Percentiles rank a stretch among this genome's conserved stretches.
Conservation (phyloP, 2,797 vertebrate species). For the Takifugu rubripes region DNA sequence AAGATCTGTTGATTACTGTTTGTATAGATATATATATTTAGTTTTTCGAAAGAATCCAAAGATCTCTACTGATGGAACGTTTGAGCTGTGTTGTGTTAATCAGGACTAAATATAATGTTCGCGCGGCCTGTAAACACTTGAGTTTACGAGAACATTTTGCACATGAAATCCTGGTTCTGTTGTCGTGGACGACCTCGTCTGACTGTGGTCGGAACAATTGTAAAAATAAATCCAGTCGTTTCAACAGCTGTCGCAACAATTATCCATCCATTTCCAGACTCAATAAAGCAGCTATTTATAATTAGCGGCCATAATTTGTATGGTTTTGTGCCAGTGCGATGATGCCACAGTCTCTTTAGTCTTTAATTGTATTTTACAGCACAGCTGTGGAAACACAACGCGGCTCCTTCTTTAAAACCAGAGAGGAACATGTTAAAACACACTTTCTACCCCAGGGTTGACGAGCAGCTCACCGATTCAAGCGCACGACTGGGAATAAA, state of each 20-base stretch:
- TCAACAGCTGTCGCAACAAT: conserved; percentile 29
- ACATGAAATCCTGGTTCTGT: conserved; percentile 11
- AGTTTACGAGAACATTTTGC: conserved; percentile 8
- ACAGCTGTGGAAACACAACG: conserved; percentile 23
- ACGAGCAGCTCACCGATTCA: neutral
- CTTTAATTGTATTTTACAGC: conserved; percentile 17
- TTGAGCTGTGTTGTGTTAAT: neutral
- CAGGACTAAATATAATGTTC: conserved; percentile 1
- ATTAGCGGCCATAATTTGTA: conserved; percentile 42
- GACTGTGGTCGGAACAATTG: neutral
- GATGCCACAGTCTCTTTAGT: conserved; percentile 23
- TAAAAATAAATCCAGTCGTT: conserved; percentile 50
- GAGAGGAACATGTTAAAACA: conserved; percentile 1
- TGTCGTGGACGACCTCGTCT: conserved; percentile 1
- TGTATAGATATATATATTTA: too few relatives aligned
- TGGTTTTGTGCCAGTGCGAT: conserved; percentile 42
- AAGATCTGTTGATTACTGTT: too few relatives aligned
- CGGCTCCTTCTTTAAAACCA: neutral
- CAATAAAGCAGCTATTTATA: conserved; percentile 59
- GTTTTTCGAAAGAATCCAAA: too few relatives aligned
- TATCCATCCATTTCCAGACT: conserved; percentile 46
- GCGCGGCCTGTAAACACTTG: neutral
- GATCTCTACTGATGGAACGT: too few relatives aligned
- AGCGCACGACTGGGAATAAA: neutral
- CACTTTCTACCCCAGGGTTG: neutral